Percentiles rank a stretch among this genome's conserved stretches.
phyloP scores from a whole-genome alignment of 2,797 vertebrate genomes.

The Crypturellus tataupa region DNA sequence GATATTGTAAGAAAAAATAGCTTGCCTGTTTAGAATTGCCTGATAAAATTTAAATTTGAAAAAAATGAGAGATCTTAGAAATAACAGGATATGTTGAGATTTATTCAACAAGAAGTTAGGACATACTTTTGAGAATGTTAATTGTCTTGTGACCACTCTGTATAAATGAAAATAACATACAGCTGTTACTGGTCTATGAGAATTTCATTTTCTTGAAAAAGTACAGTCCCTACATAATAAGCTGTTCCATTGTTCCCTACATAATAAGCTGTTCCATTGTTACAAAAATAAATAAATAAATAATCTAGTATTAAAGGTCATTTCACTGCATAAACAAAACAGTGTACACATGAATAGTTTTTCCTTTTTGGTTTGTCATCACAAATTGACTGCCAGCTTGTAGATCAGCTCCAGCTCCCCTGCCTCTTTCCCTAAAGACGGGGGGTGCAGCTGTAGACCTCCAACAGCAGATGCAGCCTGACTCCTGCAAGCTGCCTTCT shows the following conservation, averaged over 20 bases:
- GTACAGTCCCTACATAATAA: not conserved
- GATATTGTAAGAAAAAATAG: not conserved
- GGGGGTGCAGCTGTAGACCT: not conserved
- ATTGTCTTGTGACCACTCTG: slow-evolving; percentile 34
- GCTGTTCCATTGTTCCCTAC: not conserved
- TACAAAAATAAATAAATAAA: no score
- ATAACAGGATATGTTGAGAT: not conserved
- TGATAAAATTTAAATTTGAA: not conserved
- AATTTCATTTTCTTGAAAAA: not conserved
- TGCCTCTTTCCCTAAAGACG: not conserved
- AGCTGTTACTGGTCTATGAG: slow-evolving; percentile 37
- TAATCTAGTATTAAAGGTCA: not conserved
- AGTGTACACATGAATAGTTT: not conserved
- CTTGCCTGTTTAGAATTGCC: not conserved
- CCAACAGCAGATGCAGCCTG: not conserved
- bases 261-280: not conserved
- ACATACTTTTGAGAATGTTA: not conserved
- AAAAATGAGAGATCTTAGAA: not conserved
- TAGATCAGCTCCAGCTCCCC: not conserved
- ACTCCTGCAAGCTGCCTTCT: not conserved
- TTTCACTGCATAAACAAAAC: not conserved
- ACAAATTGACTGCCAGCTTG: not conserved
- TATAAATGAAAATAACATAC: not conserved
- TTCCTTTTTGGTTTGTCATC: not conserved
- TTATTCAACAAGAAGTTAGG: not conserved